Evolutionary conservation across 1,140 invertebrate genomes (phyloP), one percentile per base, ranked within the genome.

Genomic region (Ruditapes philippinarum): DNA sequence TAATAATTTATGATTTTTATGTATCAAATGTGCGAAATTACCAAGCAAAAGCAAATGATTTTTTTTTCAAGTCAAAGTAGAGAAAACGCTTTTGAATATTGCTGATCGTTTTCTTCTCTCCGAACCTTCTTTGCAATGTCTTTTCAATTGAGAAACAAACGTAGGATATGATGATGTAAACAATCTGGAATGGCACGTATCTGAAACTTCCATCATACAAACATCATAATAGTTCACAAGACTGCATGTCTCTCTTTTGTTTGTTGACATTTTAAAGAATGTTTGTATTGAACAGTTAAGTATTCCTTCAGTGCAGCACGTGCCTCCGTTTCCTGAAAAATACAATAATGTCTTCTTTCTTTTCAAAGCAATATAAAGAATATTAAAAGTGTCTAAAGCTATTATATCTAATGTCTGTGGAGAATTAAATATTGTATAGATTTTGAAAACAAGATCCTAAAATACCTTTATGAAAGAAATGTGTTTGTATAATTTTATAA

Each of bases 251-350:
- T 78, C 74, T 33, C 14, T 9, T 36, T 19, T 78, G 49, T 36
- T 51, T 49, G 28, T 36, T 4, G 22, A 33, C 49, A 78, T 78
- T 78, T 78, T 78, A 33, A 78, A 49, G 9, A 78, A 78, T 54
- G 74, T 78, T 54, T 78, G 74, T 78, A 78, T 54, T 31, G 74
- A 45, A 78, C 74, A 78, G n/a, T 78, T 78, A 2, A 78, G 25
- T 0, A 78, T 33, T 4, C 45, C 42, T 14, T 78, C 74, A 1
- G 74, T 78, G 36, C 74, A 78, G 36, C 74, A 78, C 3, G 3
- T 54, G 31, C 42, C 74, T 22, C 74, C 45, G 7, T 78, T 28
- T 54, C 74, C 74, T 78, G 19, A 33, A 78, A 49, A 2, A 70
- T n/a, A n/a, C n/a, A n/a, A n/a, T n/a, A n/a, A n/a, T n/a, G n/a